These are phyloP conservation scores for Emys orbicularis DNA, from an alignment of 2,797 vertebrate species.

Conservation along the genomic window DNA sequence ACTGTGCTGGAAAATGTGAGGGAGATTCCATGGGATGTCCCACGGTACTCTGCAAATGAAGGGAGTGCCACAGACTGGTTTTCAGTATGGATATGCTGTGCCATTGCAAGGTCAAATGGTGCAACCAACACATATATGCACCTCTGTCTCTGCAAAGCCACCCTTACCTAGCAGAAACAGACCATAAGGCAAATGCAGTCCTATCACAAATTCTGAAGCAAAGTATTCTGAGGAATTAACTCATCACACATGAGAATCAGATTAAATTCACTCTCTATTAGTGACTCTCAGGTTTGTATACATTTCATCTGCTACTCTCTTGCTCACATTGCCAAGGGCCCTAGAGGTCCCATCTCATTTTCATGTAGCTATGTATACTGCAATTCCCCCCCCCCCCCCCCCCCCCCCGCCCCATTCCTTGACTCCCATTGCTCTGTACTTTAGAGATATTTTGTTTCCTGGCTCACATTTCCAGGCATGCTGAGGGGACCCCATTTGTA, in stretches of 20 bases:
- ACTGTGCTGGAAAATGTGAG: not conserved
- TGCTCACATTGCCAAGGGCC: not conserved
- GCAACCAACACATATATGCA: not conserved
- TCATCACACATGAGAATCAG: not conserved
- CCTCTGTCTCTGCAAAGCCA: not conserved
- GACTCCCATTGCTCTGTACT: not conserved
- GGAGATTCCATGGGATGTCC: not conserved
- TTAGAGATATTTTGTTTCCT: not conserved
- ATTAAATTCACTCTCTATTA: not conserved
- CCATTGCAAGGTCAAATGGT: not conserved
- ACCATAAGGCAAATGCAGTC: not conserved
- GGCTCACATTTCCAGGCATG: not conserved
- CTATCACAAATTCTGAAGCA: not conserved
- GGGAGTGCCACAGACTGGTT: not conserved
- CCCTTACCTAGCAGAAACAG: not conserved
- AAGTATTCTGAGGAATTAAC: not conserved
- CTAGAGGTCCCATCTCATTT: not conserved
- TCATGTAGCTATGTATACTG: not conserved
- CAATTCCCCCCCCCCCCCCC: rapidly evolving
- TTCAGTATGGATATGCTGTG: not conserved
- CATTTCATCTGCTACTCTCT: not conserved
- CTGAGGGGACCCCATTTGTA: not conserved
- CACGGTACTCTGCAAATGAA: not conserved
- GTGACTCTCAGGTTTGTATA: not conserved
- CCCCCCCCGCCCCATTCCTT: not conserved